Evolutionary conservation across 2,113 vertebrate species (phyloP), one percentile per base, ranked within the genome.

Genomic region (Rattus rattus): DNA sequence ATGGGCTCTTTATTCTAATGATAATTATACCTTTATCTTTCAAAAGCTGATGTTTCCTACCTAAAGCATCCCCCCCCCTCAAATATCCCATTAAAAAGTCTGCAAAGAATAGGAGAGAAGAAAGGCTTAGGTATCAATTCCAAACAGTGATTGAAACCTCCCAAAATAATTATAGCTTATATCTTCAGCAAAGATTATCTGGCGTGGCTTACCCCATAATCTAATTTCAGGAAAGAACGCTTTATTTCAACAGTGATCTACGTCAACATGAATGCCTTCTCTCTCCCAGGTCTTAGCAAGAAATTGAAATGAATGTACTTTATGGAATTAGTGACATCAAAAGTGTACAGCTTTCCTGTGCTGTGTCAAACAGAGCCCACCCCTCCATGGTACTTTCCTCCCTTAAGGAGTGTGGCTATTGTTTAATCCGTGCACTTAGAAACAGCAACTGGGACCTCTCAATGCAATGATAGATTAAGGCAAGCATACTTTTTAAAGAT

Each of bases 1-100:
- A 97, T 96, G 75, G 94, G 59, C 59, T 94, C 97, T 97, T 95
- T 96, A 96, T 97, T 97, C 73, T 73, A 95, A 76, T 67, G 94
- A 95, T 97, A 98, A 98, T 98, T 98, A 75, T 70, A 92, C 90
- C 90, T 97, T 97, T 97, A 94, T 97, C 93, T 97, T 97, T 97
- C 87, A 96, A 95, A 97, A 96, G 92, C 91, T 94, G 76, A 91
- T 96, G 95, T 96, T 97, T 97, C 85, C 87, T 93, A 92, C 89
- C 86, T 96, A 97, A 97, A 96, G 69, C 20, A 43, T 92, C 72
- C 17, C 47, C 95, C 95, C 26, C 17, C 26, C 47, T 19, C 36
- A 84, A 97, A 97, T 97, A 97, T 93, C 91, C 87, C 88, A 93
- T 97, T 96, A 89, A 97, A 97, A 96, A 96, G 49, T 56, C 90